Percentiles rank a stretch among this genome's conserved stretches.
phyloP scores from a whole-genome alignment of 2,888 invertebrate genomes.

The Zele albiditarsus region DNA sequence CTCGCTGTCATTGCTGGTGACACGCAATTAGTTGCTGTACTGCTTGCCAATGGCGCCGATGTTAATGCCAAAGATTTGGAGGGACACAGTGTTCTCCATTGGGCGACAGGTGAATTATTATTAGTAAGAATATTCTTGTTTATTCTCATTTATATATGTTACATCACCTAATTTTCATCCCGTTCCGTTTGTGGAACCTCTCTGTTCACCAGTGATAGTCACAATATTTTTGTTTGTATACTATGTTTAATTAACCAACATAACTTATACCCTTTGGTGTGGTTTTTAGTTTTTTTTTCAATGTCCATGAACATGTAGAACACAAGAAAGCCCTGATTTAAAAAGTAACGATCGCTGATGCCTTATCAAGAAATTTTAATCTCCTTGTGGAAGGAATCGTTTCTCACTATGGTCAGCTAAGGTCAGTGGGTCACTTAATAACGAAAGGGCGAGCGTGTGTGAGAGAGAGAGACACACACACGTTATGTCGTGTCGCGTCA shows the following conservation, averaged over 20 bases:
- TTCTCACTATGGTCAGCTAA: constrained; percentile 60
- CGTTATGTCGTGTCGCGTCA: constrained; percentile 14
- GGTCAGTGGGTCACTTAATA: constrained; percentile 67
- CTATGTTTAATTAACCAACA: not conserved
- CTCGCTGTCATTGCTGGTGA: constrained; percentile 96
- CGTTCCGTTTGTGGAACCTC: no score
- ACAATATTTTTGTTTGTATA: not conserved
- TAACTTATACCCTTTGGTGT: not conserved
- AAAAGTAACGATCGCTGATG: constrained; percentile 5
- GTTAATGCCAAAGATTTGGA: constrained; percentile 94
- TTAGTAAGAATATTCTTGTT: not conserved
- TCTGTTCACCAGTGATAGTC: no score
- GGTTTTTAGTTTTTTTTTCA: not conserved
- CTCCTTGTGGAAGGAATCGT: constrained; percentile 6
- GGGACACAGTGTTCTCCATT: constrained; percentile 96
- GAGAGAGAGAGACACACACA: constrained; percentile 1
- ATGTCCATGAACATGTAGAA: not conserved
- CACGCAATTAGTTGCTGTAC: constrained; percentile 87
- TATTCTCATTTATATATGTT: not conserved
- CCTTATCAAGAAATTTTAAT: constrained; percentile 18
- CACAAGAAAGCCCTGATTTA: not conserved
- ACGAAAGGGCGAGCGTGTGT: not conserved
- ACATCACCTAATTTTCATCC: no score
- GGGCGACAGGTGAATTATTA: constrained; percentile 92
- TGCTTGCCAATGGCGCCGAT: constrained; percentile 91